phyloP scores from a whole-genome alignment of 2,797 vertebrate species.

The Buceros bicornis region DNA sequence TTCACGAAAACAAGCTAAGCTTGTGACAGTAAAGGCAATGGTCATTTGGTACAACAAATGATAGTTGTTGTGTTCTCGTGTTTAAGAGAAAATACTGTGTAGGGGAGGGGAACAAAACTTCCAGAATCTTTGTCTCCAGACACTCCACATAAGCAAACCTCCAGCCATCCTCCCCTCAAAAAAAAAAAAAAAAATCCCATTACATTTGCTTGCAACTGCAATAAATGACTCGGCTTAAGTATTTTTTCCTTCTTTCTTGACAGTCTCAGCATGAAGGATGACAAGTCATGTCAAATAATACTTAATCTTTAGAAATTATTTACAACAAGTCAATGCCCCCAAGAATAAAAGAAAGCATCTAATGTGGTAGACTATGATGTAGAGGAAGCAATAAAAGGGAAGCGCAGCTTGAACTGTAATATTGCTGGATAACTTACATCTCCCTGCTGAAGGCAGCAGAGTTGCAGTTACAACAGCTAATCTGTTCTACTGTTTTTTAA shows the following conservation, averaged over 20 bases:
- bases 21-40: not conserved
- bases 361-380: constrained; percentile 45
- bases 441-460: constrained; percentile 74
- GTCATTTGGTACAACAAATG: not conserved
- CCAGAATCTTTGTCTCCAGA: not conserved
- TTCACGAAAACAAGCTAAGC: not conserved
- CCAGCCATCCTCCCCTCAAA: not conserved
- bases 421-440: constrained; percentile 61
- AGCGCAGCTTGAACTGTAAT: constrained; percentile 70
- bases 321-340: constrained; percentile 60
- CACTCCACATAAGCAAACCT: not conserved
- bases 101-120: not conserved
- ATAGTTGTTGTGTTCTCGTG: not conserved
- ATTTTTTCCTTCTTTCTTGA: not conserved
- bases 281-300: constrained; percentile 58
- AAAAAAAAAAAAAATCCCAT: not conserved
- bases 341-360: constrained; percentile 67
- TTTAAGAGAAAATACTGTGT: not conserved
- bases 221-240: not conserved
- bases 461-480: constrained; percentile 73
- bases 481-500: constrained; percentile 83
- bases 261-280: constrained; percentile 32
- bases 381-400: constrained; percentile 68
- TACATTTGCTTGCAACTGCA: not conserved
- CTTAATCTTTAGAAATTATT: constrained; percentile 74